Conservation (phyloP, 37 sponge, comb jelly and placozoan species). For the Oscarella lobularis region DNA sequence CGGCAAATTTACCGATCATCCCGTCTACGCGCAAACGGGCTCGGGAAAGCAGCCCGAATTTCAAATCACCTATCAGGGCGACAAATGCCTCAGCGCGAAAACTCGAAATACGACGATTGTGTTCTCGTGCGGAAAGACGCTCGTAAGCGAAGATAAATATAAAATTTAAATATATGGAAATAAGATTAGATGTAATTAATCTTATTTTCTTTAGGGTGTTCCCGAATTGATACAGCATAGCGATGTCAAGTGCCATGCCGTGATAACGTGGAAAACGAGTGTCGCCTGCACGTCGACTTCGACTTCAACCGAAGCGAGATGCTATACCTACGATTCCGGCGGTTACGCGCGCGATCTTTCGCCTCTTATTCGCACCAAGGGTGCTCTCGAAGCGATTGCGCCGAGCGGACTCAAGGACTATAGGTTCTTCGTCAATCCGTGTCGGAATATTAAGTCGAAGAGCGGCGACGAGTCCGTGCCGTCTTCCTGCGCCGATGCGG, state of each 20-base stretch:
- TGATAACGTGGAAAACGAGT: slow-evolving; percentile 2
- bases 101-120: not conserved
- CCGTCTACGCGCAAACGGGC: not conserved
- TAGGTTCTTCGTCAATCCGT: not conserved
- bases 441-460: not conserved
- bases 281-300: not conserved
- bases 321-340: not conserved
- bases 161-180: too few species aligned
- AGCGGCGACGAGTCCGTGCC: not conserved
- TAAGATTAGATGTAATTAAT: too few species aligned
- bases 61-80: not conserved
- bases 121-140: not conserved
- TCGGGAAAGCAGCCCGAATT: not conserved
- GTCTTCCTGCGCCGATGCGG: not conserved
- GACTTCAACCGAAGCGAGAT: not conserved
- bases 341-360: not conserved
- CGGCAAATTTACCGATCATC: not conserved
- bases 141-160: too few species aligned
- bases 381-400: not conserved
- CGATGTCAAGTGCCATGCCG: too few species aligned
- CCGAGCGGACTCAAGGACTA: not conserved
- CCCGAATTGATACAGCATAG: too few species aligned
- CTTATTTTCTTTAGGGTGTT: too few species aligned
- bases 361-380: not conserved
- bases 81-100: not conserved